Conservation (phyloP, 1,140 invertebrate species). For the Galleria mellonella region DNA sequence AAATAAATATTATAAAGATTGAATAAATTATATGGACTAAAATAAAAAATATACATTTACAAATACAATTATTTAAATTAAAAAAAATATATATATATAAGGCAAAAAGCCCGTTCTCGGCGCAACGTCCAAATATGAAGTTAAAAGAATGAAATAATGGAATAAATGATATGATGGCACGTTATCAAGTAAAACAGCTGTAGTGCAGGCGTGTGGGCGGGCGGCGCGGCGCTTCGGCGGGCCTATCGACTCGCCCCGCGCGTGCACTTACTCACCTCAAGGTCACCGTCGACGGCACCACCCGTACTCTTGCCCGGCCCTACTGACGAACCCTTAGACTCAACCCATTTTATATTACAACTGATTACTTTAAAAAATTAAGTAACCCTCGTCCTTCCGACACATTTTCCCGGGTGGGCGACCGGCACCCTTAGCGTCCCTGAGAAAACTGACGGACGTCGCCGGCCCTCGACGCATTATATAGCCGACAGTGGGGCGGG, state of each 20-base stretch:
- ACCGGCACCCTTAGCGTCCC: slow-evolving; percentile 47
- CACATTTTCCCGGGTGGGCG: slow-evolving; percentile 45
- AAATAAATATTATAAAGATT: too few species aligned
- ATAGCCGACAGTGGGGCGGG: slow-evolving; percentile 57
- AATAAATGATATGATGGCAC: slow-evolving; percentile 32
- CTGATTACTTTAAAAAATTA: slow-evolving; percentile 31
- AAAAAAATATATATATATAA: background rate
- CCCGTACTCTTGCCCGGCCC: slow-evolving; percentile 27
- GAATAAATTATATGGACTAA: too few species aligned
- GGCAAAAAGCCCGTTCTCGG: background rate
- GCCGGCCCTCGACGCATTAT: slow-evolving; percentile 47
- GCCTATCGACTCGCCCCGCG: slow-evolving; percentile 45
- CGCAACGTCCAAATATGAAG: background rate
- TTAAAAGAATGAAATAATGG: background rate
- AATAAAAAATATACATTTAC: too few species aligned
- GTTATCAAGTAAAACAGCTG: slow-evolving; percentile 66
- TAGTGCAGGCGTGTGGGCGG: slow-evolving; percentile 62
- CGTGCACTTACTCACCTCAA: slow-evolving; percentile 61
- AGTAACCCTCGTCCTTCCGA: slow-evolving; percentile 51
- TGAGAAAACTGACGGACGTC: slow-evolving; percentile 67
- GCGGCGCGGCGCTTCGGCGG: slow-evolving; percentile 38
- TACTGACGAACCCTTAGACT: slow-evolving; percentile 22
- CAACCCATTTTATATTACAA: slow-evolving; percentile 34
- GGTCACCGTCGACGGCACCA: slow-evolving; percentile 35
- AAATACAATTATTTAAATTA: too few species aligned